Percentiles rank a stretch among this genome's conserved stretches.
phyloP scores from a whole-genome alignment of 2,888 invertebrate genomes.

The Kuschelorhynchus macadamiae region DNA sequence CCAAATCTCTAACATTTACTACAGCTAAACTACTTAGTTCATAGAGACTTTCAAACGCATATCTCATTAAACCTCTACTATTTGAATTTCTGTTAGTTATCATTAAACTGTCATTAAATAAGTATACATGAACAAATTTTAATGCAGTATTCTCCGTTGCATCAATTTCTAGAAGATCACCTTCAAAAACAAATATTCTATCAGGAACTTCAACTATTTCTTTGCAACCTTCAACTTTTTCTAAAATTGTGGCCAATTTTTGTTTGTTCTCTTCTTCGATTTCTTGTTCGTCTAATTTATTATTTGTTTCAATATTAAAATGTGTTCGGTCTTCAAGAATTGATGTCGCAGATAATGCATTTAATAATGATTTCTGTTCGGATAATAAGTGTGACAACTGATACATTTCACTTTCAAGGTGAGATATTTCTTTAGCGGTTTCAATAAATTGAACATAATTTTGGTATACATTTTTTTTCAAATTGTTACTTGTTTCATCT shows the following conservation, averaged over 20 bases:
- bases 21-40: conserved; percentile 92
- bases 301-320: conserved; percentile 66
- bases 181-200: conserved; percentile 88
- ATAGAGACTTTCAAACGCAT: conserved; percentile 87
- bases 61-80: conserved; percentile 82
- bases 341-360: conserved; percentile 80
- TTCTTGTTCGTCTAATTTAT: conserved; percentile 66
- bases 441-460: conserved; percentile 99
- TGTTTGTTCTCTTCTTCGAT: conserved; percentile 72
- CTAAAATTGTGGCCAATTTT: conserved; percentile 81
- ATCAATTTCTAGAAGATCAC: conserved; percentile 92
- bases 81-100: conserved; percentile 86
- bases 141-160: conserved; percentile 88
- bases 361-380: conserved; percentile 90
- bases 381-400: conserved; percentile 94
- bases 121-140: conserved; percentile 91
- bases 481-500: conserved; percentile 90
- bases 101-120: conserved; percentile 94
- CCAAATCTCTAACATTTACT: conserved; percentile 93
- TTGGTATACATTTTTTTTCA: conserved; percentile 97
- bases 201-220: conserved; percentile 84
- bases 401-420: conserved; percentile 98
- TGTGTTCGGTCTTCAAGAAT: conserved; percentile 70
- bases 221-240: conserved; percentile 91
- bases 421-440: conserved; percentile 97